phyloP scores from a whole-genome alignment of 2,888 invertebrate species.

The Hoplodrina ambigua region DNA sequence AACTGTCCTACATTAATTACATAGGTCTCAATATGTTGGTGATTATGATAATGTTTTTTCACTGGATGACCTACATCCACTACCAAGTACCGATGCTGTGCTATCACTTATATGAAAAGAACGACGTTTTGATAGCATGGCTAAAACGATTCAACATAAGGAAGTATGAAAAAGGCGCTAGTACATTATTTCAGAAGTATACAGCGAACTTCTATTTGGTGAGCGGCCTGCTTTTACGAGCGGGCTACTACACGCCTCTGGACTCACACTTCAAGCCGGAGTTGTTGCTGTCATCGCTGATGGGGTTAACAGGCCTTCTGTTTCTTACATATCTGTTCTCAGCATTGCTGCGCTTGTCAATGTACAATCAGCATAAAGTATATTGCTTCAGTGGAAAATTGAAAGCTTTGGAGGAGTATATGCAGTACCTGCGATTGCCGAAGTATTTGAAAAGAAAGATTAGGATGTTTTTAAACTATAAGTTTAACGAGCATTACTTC shows the following conservation, averaged over 20 bases:
- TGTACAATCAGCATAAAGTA: slow-evolving; percentile 71
- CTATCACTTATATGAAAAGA: slow-evolving; percentile 63
- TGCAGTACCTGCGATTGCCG: slow-evolving; percentile 73
- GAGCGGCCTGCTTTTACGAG: slow-evolving; percentile 73
- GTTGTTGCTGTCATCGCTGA: slow-evolving; percentile 66
- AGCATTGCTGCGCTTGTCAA: slow-evolving; percentile 70
- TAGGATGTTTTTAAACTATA: slow-evolving; percentile 75
- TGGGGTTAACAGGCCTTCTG: slow-evolving; percentile 71
- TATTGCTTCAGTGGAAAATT: slow-evolving; percentile 73
- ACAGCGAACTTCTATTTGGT: slow-evolving; percentile 73
- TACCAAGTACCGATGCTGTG: slow-evolving; percentile 76
- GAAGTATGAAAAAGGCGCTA: slow-evolving; percentile 3
- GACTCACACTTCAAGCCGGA: slow-evolving; percentile 68
- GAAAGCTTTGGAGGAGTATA: slow-evolving; percentile 74
- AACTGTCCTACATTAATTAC: slow-evolving; percentile 69
- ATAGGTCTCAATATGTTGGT: slow-evolving; percentile 58
- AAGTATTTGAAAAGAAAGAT: slow-evolving; percentile 73
- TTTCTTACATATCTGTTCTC: slow-evolving; percentile 72
- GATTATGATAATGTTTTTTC: slow-evolving; percentile 72
- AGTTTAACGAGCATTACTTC: slow-evolving; percentile 77
- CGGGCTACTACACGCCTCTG: slow-evolving; percentile 69
- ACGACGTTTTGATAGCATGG: slow-evolving; percentile 63
- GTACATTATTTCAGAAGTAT: slow-evolving; percentile 69
- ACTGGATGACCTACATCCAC: slow-evolving; percentile 79
- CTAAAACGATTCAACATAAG: slow-evolving; percentile 62